A percentile compares a stretch with the other conserved stretches of the same genome.
Evolutionary conservation across 2,113 vertebrate genomes (phyloP).

Genomic region (Tenebrosternarchus preto): DNA sequence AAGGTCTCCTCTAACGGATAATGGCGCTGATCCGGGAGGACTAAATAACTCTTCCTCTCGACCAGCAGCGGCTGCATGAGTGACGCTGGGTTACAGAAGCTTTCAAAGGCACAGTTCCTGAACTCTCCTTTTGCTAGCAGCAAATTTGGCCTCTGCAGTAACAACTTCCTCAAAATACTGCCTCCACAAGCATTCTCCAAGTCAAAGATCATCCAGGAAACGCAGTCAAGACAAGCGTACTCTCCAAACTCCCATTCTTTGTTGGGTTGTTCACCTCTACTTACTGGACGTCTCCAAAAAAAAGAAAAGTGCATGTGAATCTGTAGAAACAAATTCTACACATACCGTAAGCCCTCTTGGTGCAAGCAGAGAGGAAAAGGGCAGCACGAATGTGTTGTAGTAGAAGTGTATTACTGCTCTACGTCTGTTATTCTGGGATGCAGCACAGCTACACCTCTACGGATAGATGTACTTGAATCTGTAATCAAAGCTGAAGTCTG

Average conservation of each 20-base stretch:
- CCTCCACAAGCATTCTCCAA: not conserved
- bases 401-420: not conserved
- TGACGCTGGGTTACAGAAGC: constrained; percentile 24
- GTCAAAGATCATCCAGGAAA: not conserved
- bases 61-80: not conserved
- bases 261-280: not conserved
- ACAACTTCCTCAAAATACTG: constrained; percentile 32
- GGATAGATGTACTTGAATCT: too few species aligned
- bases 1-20: constrained; percentile 39
- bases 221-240: not conserved
- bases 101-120: not conserved
- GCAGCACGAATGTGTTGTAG: not conserved
- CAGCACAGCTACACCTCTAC: not conserved
- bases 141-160: not conserved
- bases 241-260: not conserved
- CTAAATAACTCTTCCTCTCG: constrained; percentile 16
- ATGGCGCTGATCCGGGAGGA: constrained; percentile 8
- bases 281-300: not conserved
- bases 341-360: not conserved
- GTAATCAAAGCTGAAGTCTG: constrained; percentile 2
- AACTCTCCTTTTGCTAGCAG: constrained; percentile 3
- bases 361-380: not conserved
- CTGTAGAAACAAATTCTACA: not conserved
- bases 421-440: not conserved
- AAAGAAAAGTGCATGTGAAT: not conserved